A percentile compares a stretch with the other conserved stretches of the same genome.
Evolutionary conservation across 2,888 invertebrate genomes (phyloP).

Genomic region (Apodemia hepburni): DNA sequence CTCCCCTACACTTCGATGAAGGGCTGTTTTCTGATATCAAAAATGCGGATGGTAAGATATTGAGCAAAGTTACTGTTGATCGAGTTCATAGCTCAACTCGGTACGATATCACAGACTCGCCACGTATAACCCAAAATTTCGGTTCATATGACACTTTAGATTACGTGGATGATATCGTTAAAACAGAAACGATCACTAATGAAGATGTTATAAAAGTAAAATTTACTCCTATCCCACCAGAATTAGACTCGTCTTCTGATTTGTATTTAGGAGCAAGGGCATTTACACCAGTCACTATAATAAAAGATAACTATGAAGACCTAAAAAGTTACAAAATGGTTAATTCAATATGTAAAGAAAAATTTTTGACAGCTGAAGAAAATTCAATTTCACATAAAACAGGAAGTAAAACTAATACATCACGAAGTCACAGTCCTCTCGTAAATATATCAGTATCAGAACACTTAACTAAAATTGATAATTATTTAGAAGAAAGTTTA

Average conservation of each 20-base stretch:
- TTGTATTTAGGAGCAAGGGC: slow-evolving; percentile 17
- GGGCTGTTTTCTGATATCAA: slow-evolving; percentile 76
- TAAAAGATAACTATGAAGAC: slow-evolving; percentile 63
- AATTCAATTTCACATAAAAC: neutral
- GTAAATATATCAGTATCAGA: slow-evolving; percentile 60
- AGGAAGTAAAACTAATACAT: slow-evolving; percentile 26
- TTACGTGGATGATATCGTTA: slow-evolving; percentile 61
- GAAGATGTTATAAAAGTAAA: slow-evolving; percentile 69
- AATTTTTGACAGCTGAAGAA: slow-evolving; percentile 36
- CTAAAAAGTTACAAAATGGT: slow-evolving; percentile 72
- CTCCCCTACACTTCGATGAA: slow-evolving; percentile 76
- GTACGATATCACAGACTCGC: slow-evolving; percentile 65
- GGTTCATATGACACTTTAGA: slow-evolving; percentile 49
- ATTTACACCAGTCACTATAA: slow-evolving; percentile 48
- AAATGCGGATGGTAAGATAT: slow-evolving; percentile 68
- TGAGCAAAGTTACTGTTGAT: slow-evolving; percentile 74
- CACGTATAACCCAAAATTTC: slow-evolving; percentile 40
- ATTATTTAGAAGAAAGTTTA: slow-evolving; percentile 65
- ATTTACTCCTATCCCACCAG: slow-evolving; percentile 63
- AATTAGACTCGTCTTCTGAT: slow-evolving; percentile 46
- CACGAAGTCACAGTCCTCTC: slow-evolving; percentile 47
- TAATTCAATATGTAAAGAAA: slow-evolving; percentile 60
- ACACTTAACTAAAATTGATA: slow-evolving; percentile 64
- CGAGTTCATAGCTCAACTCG: slow-evolving; percentile 63
- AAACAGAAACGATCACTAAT: slow-evolving; percentile 71